Evolutionary conservation across 2,113 vertebrate species (phyloP).

Genomic region (Albula goreensis): DNA sequence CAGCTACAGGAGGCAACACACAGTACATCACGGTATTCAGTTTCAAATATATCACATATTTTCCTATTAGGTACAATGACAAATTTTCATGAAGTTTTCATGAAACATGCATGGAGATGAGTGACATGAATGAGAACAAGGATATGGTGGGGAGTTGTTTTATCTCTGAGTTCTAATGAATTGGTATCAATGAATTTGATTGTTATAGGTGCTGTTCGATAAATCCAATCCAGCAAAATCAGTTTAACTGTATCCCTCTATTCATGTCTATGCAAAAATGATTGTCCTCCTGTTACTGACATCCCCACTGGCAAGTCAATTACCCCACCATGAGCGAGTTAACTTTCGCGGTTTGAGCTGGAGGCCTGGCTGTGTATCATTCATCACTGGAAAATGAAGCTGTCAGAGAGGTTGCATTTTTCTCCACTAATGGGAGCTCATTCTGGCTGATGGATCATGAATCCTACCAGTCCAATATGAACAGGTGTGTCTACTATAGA

Average conservation of each 20-base stretch:
- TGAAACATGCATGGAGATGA: constrained; percentile 13
- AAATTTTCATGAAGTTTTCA: constrained; percentile 8
- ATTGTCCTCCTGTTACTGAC: not conserved
- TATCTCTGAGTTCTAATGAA: not conserved
- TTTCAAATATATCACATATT: not conserved
- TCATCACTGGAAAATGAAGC: constrained; percentile 22
- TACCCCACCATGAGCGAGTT: not conserved
- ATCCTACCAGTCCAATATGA: not conserved
- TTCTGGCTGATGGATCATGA: not conserved
- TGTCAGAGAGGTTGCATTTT: constrained; percentile 10
- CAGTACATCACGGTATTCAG: not conserved
- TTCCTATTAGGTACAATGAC: constrained; percentile 21
- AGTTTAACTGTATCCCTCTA: constrained; percentile 28
- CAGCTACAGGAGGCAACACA: not conserved
- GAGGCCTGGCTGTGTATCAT: not conserved
- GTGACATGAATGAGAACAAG: not conserved
- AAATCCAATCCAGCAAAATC: not conserved
- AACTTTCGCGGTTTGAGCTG: too few species aligned
- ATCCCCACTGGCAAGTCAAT: not conserved
- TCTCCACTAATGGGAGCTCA: not conserved
- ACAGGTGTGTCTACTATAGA: too few species aligned
- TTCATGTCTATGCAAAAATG: constrained; percentile 14
- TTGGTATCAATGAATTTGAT: not conserved
- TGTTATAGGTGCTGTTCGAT: not conserved
- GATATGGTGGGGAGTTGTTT: not conserved